Base-by-base conservation (phyloP, 2,888 invertebrate species). In the Cremastinae sp. region DNA sequence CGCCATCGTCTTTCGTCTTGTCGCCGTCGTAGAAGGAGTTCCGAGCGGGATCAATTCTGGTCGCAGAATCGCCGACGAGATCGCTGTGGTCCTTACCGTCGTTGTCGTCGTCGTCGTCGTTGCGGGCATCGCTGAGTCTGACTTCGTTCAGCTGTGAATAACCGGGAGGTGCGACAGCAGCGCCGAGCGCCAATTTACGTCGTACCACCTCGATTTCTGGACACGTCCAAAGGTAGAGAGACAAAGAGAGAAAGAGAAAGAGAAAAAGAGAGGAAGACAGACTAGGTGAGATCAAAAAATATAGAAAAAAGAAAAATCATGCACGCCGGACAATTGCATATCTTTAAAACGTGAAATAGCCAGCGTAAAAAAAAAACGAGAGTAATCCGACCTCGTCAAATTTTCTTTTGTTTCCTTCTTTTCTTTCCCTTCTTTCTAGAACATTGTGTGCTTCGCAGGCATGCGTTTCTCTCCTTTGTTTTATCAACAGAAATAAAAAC, bases 21-120 rank as follows among this genome's bases (percentile, higher is more conserved):
- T 82, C 72, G 66, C 58, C 61, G 62, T 78, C 72, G 75, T 78
- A 49, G 54, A 62, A 34, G 49, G 68, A 12, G 66, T 71, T 76
- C 73, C 28, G 2, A 5, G 78, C 72, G 75, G 77, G 66, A 73
- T 71, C 80, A 9, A 16, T 22, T 56, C 16, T 16, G 20, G 41
- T 56, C 2, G 41, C 34, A 16, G 56, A 36, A 47, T 49, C n/a
- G 79, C 82, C 81, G 84, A 73, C 79, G 78, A 58, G 62, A 79
- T 51, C 74, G 79, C 69, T 74, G 71, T 68, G 73, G 71, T 77
- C 82, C 88, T 89, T 88, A 89, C 88, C 89, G 82, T 88, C 88
- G 82, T 88, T 85, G 68, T 54, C 78, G n/a, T 36, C 18, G 58
- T 85, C 82, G 70, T 56, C 68, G n/a, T 36, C 18, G 58, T 85